phyloP scores from a whole-genome alignment of 2,797 vertebrate genomes.

The Galaxias olidus region DNA sequence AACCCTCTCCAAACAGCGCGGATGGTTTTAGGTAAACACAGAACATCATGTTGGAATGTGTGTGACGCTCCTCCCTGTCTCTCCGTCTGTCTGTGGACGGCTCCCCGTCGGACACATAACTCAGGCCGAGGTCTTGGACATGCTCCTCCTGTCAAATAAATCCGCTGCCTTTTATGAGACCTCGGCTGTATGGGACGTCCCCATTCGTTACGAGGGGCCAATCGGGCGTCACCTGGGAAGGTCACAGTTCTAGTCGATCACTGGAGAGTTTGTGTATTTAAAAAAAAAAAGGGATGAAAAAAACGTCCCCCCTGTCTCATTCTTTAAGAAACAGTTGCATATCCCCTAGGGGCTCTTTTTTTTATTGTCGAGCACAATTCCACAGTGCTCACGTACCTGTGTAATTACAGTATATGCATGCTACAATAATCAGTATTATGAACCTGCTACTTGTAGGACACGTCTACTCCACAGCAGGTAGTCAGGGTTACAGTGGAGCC shows the following conservation, averaged over 20 bases:
- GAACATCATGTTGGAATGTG: too few relatives aligned
- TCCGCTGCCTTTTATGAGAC: conserved; percentile 60
- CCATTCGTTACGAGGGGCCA: conserved; percentile 25
- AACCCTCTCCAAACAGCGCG: too few relatives aligned
- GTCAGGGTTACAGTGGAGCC: neutral
- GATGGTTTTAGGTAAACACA: too few relatives aligned
- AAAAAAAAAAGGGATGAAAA: neutral
- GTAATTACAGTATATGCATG: neutral
- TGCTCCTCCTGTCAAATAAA: conserved; percentile 61
- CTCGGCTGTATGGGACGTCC: conserved; percentile 46
- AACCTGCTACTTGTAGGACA: neutral
- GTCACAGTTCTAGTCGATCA: conserved; percentile 29
- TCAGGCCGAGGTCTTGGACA: conserved; percentile 55
- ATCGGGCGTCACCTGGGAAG: conserved; percentile 19
- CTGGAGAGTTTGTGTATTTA: neutral
- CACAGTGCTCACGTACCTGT: neutral
- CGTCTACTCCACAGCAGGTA: neutral
- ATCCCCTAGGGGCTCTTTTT: neutral
- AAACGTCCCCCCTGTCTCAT: neutral
- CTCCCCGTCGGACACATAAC: conserved; percentile 57
- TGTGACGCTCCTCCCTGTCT: neutral
- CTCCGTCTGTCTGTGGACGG: conserved; percentile 42
- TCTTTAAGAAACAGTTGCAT: neutral
- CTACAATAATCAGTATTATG: too few relatives aligned
- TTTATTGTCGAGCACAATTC: too few relatives aligned